Evolutionary conservation across 2,888 invertebrate genomes (phyloP), one percentile per base, ranked within the genome.

Genomic region (Lepeophtheirus nordmannii): DNA sequence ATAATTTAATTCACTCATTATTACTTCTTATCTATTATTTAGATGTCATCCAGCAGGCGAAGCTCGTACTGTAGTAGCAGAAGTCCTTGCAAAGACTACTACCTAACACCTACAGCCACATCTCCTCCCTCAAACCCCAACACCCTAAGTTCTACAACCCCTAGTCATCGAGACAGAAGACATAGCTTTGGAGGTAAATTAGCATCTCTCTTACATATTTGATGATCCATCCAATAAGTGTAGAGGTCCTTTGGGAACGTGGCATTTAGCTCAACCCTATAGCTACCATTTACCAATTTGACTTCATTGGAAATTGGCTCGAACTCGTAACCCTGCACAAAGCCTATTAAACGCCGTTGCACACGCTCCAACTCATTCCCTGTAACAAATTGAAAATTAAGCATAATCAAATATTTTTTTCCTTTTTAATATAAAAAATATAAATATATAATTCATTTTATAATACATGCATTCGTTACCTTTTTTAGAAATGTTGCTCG

Each of bases 181-280:
- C 53, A 46, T 17, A 46, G 53, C 53, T 46, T 46, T 8, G 53
- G 53, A n/a, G 53, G 53, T 17, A 46, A 46, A 46, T 46, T 46
- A 46, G 53, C 53, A 46, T 46, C 53, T 17, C 53, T 46, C 53
- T 46, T 46, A 46, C 53, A 46, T 17, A 46, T 46, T 8, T 46
- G 53, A 46, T 46, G 53, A 14, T 46, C 53, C 14, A 46, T 2
- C 53, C 53, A 46, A 46, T 46, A 46, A n/a, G 14, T 8, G 53
- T n/a, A 46, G 53, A 46, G 53, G 1, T 8, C 53, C 17, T 46
- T 17, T 46, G 53, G 53, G 8, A 46, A 5, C 53, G 8, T n/a
- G 5, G 14, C 17, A 14, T 17, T 14, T 14, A 46, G 1, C 3
- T 46, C 5, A 5, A 8, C 8, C 8, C n/a, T 17, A 46, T 3